Base-by-base conservation (phyloP, 30 jellyfish, hydroid and myxozoan species). In the Aurelia sp. region DNA sequence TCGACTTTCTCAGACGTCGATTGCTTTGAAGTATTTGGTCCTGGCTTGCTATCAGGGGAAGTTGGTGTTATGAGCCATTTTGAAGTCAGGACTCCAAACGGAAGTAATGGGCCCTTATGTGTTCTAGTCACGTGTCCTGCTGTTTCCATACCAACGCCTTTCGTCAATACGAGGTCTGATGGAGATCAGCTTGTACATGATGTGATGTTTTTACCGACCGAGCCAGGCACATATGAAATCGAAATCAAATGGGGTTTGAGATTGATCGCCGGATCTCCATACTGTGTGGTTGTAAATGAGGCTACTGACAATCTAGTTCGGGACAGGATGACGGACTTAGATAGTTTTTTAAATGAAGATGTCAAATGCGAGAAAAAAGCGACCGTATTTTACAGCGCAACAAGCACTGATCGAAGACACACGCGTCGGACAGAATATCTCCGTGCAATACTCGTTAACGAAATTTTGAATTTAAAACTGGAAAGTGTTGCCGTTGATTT, bases 71-170 rank as follows among this genome's bases (percentile, higher is more conserved):
- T 93, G 84, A 85, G 94, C 15, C 70, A 87, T 4, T 93, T 93
- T 75, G 85, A 82, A 72, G 97, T 93, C 21, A 53, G 82, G 48
- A 93, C 98, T 15, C 94, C 98, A 20, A 79, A 64, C 44, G 74
- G 74, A 53, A 81, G 82, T 59, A 66, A 73, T 40, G 98, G 98
- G 8, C 98, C 98, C 13, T 76, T 93, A 6, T 81, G 97, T 83
- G 98, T 93, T 27, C 47, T 97, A 44, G 86, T 93, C 31, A 93
- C 98, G 48, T 93, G 98, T 77, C 98, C 98, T 16, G 98, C 98
- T 15, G 92, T 93, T 95, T 93, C 98, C 23, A 86, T 93, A 60
- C 98, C 98, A 10, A 96, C 93, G 4, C 98, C 98, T 6, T 55
- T 73, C 68, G 98, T 93, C 20, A 77, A 61, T 41, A 88, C 98